These are phyloP conservation scores for Coracias cyanogaster DNA, from an alignment of 2,797 vertebrate genomes.

Conservation along the genomic window DNA sequence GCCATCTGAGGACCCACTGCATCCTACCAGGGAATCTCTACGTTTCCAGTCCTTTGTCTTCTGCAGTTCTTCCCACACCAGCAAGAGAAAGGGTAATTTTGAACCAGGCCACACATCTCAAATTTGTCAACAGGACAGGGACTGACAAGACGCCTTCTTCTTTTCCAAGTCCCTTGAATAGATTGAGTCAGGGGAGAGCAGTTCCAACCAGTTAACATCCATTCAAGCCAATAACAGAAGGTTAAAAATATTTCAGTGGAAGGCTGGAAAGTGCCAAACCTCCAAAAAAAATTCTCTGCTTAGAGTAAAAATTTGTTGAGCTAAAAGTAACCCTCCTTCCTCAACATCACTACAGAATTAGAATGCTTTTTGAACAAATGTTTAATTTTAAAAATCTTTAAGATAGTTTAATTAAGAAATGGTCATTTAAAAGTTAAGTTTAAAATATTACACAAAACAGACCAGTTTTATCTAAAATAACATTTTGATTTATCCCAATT, in stretches of 20 bases:
- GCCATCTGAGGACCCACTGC: background rate
- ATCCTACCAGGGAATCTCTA: background rate
- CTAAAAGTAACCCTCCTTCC: background rate
- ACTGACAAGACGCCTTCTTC: background rate
- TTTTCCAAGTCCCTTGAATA: background rate
- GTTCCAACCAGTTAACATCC: background rate
- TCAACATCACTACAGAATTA: background rate
- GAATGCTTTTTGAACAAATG: background rate
- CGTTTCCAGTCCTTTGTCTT: background rate
- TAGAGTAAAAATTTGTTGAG: background rate
- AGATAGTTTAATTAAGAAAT: background rate
- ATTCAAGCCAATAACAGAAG: background rate
- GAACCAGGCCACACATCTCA: background rate
- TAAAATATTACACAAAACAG: background rate
- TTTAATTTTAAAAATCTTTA: background rate
- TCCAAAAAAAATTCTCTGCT: background rate
- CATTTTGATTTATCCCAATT: background rate
- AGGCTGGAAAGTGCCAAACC: background rate
- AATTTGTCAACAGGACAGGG: background rate
- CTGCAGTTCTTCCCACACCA: background rate
- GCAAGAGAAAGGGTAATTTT: background rate
- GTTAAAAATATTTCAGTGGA: background rate
- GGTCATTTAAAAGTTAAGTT: background rate
- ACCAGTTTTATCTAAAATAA: background rate
- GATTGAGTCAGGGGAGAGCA: background rate